These are phyloP conservation scores for Cordilura impudica DNA, from an alignment of 2,888 invertebrate genomes.

Conservation along the genomic window DNA sequence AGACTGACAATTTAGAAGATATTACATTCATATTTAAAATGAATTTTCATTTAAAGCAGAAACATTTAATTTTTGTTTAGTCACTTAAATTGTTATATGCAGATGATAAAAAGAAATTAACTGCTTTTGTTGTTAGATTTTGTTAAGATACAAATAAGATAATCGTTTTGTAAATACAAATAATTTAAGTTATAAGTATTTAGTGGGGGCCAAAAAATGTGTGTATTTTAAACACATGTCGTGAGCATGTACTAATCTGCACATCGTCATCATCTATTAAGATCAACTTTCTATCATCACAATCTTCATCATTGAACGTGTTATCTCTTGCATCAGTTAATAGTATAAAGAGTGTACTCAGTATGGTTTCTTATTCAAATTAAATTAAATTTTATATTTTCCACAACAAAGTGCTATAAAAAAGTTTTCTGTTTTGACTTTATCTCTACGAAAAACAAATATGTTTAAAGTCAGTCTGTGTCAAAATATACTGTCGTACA, in stretches of 20 bases:
- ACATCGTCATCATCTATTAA: neutral
- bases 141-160: neutral
- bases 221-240: neutral
- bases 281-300: neutral
- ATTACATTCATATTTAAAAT: constrained; percentile 39
- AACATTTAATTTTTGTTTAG: constrained; percentile 13
- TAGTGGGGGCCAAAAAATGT: neutral
- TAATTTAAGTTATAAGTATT: neutral
- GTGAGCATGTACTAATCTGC: neutral
- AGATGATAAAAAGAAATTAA: constrained; percentile 18
- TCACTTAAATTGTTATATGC: constrained; percentile 28
- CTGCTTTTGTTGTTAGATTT: neutral
- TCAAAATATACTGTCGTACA: no score
- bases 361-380: neutral
- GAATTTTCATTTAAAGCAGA: constrained; percentile 16
- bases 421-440: no score
- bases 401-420: neutral
- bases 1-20: constrained; percentile 34
- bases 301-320: neutral
- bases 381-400: neutral
- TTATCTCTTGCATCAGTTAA: constrained; percentile 39
- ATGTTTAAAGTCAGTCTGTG: no score
- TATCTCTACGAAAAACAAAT: no score
- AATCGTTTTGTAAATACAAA: neutral
- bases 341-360: constrained; percentile 4